Evolutionary conservation across 2,888 invertebrate genomes (phyloP), one percentile per base, ranked within the genome.

Genomic region (Cryptus viduatorius): DNA sequence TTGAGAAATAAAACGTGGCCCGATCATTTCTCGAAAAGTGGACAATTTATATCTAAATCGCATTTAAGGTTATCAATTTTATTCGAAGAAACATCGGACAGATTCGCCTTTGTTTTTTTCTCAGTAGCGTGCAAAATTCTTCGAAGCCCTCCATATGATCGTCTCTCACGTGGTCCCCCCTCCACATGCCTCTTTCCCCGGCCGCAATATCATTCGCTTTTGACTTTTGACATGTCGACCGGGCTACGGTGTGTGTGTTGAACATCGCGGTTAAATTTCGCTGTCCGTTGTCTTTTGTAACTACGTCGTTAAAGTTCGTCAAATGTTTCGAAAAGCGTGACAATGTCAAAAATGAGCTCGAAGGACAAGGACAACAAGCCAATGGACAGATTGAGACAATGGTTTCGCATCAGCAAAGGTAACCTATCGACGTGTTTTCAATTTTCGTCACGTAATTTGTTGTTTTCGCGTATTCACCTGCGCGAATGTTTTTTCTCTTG

Each of bases 361-460:
- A 95, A 96, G 94, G 96, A 96, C 91, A 96, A 96, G 92, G 96
- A 96, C 92, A 95, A 94, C 90, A 96, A 96, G 94, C 95, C 96
- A 83, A 94, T 97, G 83, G 97, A 97, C 90, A 96, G 96, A 94
- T 94, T 97, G 87, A 97, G 96, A 94, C 96, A 96, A 92, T 96
- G 96, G 94, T 97, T 97, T 94, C 95, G 96, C 87, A 94, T 96
- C 88, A 95, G 95, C 89, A 95, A 95, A 93, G 94, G 93, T 94
- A 87, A 90, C 83, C 73, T 80, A 31, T 61, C 59, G 31, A 0
- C 29, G 8, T 29, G 12, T 64, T 46, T 61, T 42, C 64, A 10
- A 14, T 68, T 85, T 37, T 48, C 42, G 24, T n/a, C 10, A 2
- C 59, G 53, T 14, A 67, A 19, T 64, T 7, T 83, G 42, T 50